Conservation (phyloP, 1,140 invertebrate species). For the Brachionus manjavacas region DNA sequence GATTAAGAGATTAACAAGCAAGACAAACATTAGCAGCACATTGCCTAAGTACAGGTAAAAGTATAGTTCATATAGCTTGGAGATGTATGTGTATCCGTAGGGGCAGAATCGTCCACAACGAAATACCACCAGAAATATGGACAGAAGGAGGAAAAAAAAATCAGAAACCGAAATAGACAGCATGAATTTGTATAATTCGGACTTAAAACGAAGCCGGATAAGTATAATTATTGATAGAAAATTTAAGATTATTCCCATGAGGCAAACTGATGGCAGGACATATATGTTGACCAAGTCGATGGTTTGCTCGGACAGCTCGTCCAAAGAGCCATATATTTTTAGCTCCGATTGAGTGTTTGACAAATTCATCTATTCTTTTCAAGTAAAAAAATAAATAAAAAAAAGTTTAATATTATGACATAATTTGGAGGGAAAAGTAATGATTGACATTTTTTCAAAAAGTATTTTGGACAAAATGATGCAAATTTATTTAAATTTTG, state of each 20-base stretch:
- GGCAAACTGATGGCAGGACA: not conserved
- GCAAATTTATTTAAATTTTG: not conserved
- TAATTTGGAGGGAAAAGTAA: not conserved
- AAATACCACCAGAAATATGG: not conserved
- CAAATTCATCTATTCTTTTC: not conserved
- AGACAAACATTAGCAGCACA: conserved; percentile 8
- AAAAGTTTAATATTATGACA: not conserved
- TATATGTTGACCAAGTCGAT: conserved; percentile 24
- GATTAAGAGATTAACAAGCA: conserved; percentile 4
- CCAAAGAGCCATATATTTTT: not conserved
- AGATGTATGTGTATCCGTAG: not conserved
- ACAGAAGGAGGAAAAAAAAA: not conserved
- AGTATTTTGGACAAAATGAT: not conserved
- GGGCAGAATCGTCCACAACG: conserved; percentile 23
- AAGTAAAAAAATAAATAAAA: not conserved
- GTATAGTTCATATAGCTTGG: conserved; percentile 32
- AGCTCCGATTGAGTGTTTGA: not conserved
- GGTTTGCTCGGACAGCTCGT: not conserved
- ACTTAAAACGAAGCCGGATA: not conserved
- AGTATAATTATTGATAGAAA: not conserved
- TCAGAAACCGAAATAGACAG: not conserved
- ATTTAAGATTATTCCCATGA: conserved; percentile 26
- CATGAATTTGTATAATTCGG: conserved; percentile 5
- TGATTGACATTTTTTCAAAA: not conserved
- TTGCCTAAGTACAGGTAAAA: conserved; percentile 34